These are phyloP conservation scores for Anas georgica DNA, from an alignment of 2,797 vertebrate species.

Conservation along the genomic window DNA sequence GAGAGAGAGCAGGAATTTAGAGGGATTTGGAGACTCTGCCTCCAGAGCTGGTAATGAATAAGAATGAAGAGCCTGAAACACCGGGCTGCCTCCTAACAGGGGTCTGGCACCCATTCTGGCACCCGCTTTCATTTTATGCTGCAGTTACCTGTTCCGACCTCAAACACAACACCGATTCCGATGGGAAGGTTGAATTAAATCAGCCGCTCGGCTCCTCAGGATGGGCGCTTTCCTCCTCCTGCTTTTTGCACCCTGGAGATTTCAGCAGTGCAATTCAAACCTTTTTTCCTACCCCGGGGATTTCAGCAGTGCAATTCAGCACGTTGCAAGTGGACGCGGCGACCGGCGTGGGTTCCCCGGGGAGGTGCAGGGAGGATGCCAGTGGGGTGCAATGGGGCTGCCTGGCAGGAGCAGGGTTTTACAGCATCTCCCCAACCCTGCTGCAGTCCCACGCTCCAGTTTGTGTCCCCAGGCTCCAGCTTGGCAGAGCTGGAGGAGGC, in stretches of 20 bases:
- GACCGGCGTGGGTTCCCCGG: not conserved
- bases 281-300: not conserved
- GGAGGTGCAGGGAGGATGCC: not conserved
- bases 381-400: rapidly evolving
- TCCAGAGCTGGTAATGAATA: constrained; percentile 18
- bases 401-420: not conserved
- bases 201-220: not conserved
- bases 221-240: not conserved
- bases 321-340: not conserved
- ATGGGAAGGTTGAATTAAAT: not conserved
- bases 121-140: not conserved
- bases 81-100: not conserved
- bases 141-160: not conserved
- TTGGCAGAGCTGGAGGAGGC: rapidly evolving
- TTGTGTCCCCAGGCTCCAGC: not conserved
- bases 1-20: constrained; percentile 15
- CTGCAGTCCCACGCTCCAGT: rapidly evolving
- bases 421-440: not conserved
- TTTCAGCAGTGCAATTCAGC: not conserved
- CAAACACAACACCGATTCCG: not conserved
- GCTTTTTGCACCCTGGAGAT: not conserved
- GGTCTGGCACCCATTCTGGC: not conserved
- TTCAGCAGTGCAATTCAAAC: not conserved
- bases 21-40: constrained; percentile 18
- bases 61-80: not conserved